Base-by-base conservation (phyloP, 2,113 vertebrate genomes). In the Hymenochirus boettgeri region DNA sequence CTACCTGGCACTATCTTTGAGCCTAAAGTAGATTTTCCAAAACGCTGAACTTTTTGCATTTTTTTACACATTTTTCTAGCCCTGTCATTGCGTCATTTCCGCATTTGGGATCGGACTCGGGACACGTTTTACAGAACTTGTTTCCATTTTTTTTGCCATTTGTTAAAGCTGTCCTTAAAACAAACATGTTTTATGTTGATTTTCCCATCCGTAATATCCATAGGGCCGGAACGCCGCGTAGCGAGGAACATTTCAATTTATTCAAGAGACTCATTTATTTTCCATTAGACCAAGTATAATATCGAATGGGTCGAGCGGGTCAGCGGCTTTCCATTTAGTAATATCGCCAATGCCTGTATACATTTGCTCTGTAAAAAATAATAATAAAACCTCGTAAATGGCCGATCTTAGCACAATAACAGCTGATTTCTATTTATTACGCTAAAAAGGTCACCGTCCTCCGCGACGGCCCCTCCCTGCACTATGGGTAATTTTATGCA, bases 401-500 rank as follows among this genome's bases (percentile, higher is more conserved):
- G 82, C 79, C 85, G 82, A 84, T 82, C 85, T 84, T 82, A 84
- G 80, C 80, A 84, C 87, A 87, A 86, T 87, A 88, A 89, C 87
- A 90, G 89, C 87, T 89, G 86, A 86, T 90, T 90, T 90, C 92
- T 92, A 92, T 97, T 97, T 96, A 96, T 94, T 93, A 91, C 90
- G 89, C 89, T 96, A 92, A 94, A 98, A 97, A 97, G 95, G 95
- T 98, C 94, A 96, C 85, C 75, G 80, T 95, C 96, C 93, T 93
- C 91, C 90, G 91, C 83, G 91, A 93, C 93, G 91, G 88, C 90
- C 88, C 88, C 69, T 85, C 91, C 90, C 90, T 73, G 84, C 83
- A 80, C 93, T 92, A 93, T 93, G 92, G 93, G 92, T 96, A 97
- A 97, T 98, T 97, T 95, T 97, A 96, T 97, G 95, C 94, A 95